Conservation (phyloP, 2,888 invertebrate species). For the Phrixothrix hirtus region DNA sequence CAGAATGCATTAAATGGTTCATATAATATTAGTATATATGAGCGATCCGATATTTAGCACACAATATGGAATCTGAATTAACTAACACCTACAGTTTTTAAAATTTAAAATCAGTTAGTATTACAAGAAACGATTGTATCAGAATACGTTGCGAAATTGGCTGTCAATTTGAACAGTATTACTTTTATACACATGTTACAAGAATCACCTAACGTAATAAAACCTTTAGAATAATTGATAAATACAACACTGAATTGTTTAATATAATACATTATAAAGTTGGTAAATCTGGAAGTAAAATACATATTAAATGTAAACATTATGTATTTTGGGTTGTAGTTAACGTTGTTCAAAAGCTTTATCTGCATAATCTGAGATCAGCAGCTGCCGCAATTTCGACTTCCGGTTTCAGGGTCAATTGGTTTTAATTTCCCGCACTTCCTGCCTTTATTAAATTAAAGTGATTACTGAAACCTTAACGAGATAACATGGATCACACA, state of each 20-base stretch:
- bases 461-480: slow-evolving; percentile 30
- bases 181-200: no score
- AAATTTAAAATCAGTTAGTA: no score
- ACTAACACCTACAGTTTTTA: no score
- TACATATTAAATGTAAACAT: slow-evolving; percentile 18
- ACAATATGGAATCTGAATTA: no score
- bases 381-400: slow-evolving; percentile 33
- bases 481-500: slow-evolving; percentile 28
- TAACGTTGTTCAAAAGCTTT: slow-evolving; percentile 31
- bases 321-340: slow-evolving; percentile 20
- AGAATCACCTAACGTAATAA: no score
- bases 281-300: slow-evolving; percentile 19
- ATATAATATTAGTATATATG: no score
- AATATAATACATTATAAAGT: slow-evolving; percentile 21
- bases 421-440: slow-evolving; percentile 38
- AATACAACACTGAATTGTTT: slow-evolving; percentile 17
- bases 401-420: slow-evolving; percentile 38
- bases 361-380: slow-evolving; percentile 35
- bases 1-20: no score
- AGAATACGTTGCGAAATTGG: no score
- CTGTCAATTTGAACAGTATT: no score
- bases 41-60: no score
- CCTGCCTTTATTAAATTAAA: slow-evolving; percentile 37
- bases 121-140: no score
- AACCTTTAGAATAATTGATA: slow-evolving; percentile 8